Evolutionary conservation across 1,140 invertebrate genomes (phyloP).

Genomic region (Nebria ingens): DNA sequence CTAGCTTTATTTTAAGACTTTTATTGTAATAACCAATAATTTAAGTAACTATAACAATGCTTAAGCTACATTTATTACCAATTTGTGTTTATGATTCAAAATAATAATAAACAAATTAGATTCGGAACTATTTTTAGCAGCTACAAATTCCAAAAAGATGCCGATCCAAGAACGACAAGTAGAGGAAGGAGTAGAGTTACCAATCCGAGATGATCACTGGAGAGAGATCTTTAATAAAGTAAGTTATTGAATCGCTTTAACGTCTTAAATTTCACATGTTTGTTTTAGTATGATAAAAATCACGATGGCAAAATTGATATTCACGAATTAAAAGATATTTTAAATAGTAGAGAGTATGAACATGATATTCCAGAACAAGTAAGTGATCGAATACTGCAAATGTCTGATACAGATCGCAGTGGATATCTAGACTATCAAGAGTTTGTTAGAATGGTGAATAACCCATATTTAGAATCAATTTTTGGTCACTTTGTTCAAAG

Average conservation of each 20-base stretch:
- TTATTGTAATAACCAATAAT: too few species aligned
- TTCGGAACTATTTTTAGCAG: too few species aligned
- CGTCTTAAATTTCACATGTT: background rate
- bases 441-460: conserved; percentile 67
- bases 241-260: background rate
- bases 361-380: conserved; percentile 62
- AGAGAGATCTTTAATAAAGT: background rate
- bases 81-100: too few species aligned
- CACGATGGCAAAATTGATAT: conserved; percentile 62
- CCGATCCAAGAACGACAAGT: conserved; percentile 14
- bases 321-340: conserved; percentile 51
- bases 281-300: conserved; percentile 61
- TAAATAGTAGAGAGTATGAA: conserved; percentile 49
- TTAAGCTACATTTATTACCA: too few species aligned
- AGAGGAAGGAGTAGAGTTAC: background rate
- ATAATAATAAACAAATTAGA: too few species aligned
- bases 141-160: conserved; percentile 20
- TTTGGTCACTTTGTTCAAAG: conserved; percentile 46
- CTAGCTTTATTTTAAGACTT: too few species aligned
- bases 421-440: conserved; percentile 65
- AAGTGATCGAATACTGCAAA: conserved; percentile 56
- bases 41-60: too few species aligned
- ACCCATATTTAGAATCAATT: conserved; percentile 47
- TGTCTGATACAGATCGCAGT: conserved; percentile 60
- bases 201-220: background rate